Evolutionary conservation across 2,113 vertebrate genomes (phyloP).

Genomic region (Nicator chloris): DNA sequence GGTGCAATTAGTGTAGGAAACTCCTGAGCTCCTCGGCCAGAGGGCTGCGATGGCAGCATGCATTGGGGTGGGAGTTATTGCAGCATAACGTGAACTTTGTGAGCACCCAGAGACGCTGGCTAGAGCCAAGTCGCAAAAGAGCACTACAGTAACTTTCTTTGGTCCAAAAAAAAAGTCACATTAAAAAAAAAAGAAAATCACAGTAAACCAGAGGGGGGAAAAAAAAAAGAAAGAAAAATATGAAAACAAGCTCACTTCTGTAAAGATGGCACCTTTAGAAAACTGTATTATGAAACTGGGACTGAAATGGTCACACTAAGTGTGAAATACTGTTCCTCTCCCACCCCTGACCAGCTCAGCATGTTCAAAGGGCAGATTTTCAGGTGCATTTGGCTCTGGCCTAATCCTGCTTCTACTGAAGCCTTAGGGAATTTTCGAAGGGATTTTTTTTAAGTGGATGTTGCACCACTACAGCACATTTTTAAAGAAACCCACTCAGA

Average conservation of each 20-base stretch:
- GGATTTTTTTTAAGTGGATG: background rate
- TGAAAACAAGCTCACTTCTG: background rate
- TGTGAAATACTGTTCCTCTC: background rate
- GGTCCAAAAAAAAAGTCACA: conserved; percentile 11
- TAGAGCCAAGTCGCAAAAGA: conserved; percentile 53
- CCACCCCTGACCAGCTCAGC: background rate
- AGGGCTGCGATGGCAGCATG: background rate
- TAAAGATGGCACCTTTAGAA: background rate
- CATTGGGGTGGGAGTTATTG: background rate
- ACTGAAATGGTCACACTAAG: background rate
- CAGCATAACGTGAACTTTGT: conserved; percentile 23
- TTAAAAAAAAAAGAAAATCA: background rate
- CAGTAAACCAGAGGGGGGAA: background rate
- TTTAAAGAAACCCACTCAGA: background rate
- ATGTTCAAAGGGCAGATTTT: background rate
- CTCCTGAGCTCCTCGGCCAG: conserved; percentile 30
- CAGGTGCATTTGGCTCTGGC: background rate
- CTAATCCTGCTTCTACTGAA: background rate
- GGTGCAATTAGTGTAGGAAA: conserved; percentile 61
- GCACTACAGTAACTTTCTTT: background rate
- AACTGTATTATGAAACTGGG: background rate
- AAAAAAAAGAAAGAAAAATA: rapidly evolving
- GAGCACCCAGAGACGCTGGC: background rate
- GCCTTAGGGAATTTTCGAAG: background rate
- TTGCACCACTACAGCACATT: background rate